Conservation (phyloP, 1,140 invertebrate species). For the Trigoniulus corallinus region DNA sequence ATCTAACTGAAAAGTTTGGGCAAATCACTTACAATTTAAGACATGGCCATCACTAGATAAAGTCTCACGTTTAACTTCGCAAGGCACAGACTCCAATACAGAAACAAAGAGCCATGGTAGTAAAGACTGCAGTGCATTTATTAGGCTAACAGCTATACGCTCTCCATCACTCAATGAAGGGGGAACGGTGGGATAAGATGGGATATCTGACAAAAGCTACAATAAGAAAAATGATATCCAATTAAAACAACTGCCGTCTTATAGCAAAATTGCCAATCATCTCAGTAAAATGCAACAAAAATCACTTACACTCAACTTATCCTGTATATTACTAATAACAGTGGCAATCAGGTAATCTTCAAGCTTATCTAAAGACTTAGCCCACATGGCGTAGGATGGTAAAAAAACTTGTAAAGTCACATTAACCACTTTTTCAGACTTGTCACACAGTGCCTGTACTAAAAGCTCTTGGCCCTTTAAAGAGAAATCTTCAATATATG, state of each 20-base stretch:
- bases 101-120: constrained; percentile 17
- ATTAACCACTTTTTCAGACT: neutral
- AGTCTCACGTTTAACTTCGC: no score
- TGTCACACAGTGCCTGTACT: neutral
- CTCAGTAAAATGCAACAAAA: constrained; percentile 4
- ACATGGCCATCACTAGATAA: no score
- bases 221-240: no score
- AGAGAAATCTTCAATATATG: no score
- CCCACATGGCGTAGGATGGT: constrained; percentile 39
- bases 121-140: neutral
- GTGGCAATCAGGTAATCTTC: constrained; percentile 23
- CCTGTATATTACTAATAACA: constrained; percentile 22
- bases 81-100: constrained; percentile 23
- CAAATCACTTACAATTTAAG: no score
- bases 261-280: constrained; percentile 1
- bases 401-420: constrained; percentile 19
- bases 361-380: constrained; percentile 32
- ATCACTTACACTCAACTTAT: constrained; percentile 23
- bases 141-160: no score
- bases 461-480: no score
- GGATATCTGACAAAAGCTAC: no score
- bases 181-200: no score
- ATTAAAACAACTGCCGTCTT: no score
- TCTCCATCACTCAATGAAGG: no score
- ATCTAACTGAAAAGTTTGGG: no score